Evolutionary conservation across 2,113 vertebrate genomes (phyloP), one percentile per base, ranked within the genome.

Genomic region (Turdus rufiventris): DNA sequence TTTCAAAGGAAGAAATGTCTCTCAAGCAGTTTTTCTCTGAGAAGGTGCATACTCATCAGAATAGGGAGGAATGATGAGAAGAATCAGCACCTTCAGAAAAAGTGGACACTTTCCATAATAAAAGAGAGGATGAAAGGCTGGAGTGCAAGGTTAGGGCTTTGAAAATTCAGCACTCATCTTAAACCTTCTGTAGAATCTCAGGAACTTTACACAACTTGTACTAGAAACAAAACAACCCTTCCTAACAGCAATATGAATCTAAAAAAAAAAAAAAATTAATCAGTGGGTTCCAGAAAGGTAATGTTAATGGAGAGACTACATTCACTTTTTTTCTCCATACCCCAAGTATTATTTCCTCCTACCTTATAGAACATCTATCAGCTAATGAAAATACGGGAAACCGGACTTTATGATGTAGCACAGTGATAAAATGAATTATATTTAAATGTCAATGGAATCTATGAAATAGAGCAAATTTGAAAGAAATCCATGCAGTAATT

Each of bases 391-490:
- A 75, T 63, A 87, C 1, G 3, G 28, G 70, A 94, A 92, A 74
- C 13, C 0, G 0, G 40, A 57, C 47, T 87, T 95, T 62, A 75
- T 57, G 45, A 91, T 47, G 47, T 34, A 85, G 88, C 43, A 63
- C 0, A 1, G 67, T 75, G 77, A 92, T 95, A 94, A 94, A 94
- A 61, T 54, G 29, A 91, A 96, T 95, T 94, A 78, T 83, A 87
- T 68, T 91, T 91, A 92, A 97, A 96, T 79, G 84, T 79, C 96
- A 95, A 68, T 88, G 34, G 62, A 54, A 94, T 82, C 70, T 82
- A 43, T 34, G 24, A 45, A 91, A 93, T 33, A 88, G 56, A 81
- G 53, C 18, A 92, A 68, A 91, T 48, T 26, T 54, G n/a, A 40
- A 95, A 85, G 77, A 91, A 88, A 88, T 31, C 54, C 45, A 78